These are phyloP conservation scores for Zaprionus obscuricornis DNA, from an alignment of 2,888 invertebrate genomes.

Conservation along the genomic window DNA sequence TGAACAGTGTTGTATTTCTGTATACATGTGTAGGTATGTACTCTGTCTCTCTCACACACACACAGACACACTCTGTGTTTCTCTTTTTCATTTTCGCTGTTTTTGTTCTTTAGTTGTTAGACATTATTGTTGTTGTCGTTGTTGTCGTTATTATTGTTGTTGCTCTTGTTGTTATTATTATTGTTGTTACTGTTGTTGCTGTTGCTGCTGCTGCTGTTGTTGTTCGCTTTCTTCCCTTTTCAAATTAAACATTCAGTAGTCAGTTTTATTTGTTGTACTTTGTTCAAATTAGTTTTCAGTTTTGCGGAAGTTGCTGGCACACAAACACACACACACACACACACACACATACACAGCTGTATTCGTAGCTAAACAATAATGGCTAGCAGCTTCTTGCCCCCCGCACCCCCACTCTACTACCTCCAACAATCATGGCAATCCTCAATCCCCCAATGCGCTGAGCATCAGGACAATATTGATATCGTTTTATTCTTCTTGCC, in stretches of 20 bases:
- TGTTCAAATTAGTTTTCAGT: conserved; percentile 79
- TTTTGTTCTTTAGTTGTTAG: conserved; percentile 72
- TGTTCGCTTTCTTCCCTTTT: conserved; percentile 66
- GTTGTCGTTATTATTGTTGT: conserved; percentile 30
- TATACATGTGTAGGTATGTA: conserved; percentile 45
- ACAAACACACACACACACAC: conserved; percentile 40
- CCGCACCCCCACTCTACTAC: too few species aligned
- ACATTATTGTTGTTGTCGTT: conserved; percentile 64
- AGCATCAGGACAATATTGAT: conserved; percentile 66
- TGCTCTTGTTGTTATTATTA: conserved; percentile 5
- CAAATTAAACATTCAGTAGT: conserved; percentile 78
- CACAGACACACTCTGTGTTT: conserved; percentile 43
- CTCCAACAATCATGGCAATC: too few species aligned
- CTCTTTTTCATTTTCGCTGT: conserved; percentile 75
- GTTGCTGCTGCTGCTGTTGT: conserved; percentile 22
- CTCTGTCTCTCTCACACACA: too few species aligned
- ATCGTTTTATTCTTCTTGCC: conserved; percentile 62
- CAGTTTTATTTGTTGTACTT: conserved; percentile 79
- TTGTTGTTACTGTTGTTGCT: conserved; percentile 28
- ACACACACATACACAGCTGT: conserved; percentile 13
- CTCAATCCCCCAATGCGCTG: too few species aligned
- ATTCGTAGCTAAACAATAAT: conserved; percentile 46
- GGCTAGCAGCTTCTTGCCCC: conserved; percentile 42
- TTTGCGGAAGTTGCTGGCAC: conserved; percentile 67
- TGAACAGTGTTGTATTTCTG: background rate